Base-by-base conservation (phyloP, 2,113 vertebrate species). In the Turdus rufiventris region DNA sequence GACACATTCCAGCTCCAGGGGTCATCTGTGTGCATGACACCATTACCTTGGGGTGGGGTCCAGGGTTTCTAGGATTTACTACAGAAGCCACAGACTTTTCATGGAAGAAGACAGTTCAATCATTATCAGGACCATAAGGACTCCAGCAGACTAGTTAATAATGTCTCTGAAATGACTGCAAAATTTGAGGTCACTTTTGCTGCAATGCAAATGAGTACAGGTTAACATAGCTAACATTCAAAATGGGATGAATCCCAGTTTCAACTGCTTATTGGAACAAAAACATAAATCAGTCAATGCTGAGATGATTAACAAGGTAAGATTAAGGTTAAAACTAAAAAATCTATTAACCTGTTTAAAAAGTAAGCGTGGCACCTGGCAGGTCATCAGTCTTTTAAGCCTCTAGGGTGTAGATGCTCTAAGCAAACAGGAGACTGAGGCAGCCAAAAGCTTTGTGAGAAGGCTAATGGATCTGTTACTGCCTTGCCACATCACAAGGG, bases 261-360 rank as follows among this genome's bases (percentile, higher is more conserved):
- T 92, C 75, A 86, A 18, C 66, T 76, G 74, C 62, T 68, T 81
- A 78, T 40, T 75, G 51, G 62, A 95, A 91, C 28, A 68, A 91
- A 93, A 93, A 14, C 58, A 81, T 72, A 60, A 36, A 88, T 65
- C 70, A n/a, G 76, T 83, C 85, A 86, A 54, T 3, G 43, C 50
- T 50, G 66, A 89, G 76, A 93, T 93, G 73, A 95, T 91, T 85
- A 93, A 92, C 20, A 8, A 88, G 74, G 1, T 73, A 89, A 92
- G 62, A 92, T 76, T 84, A 90, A 54, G 51, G 38, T 85, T 86
- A 91, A 92, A 92, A 82, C 50, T 57, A 87, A 56, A 92, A 89
- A 94, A 85, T 74, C 88, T 77, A 84, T 91, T 90, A 83, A 85
- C 54, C 24, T 79, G 16, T 75, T 91, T 42, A 57, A 76, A 61